Base-by-base conservation (phyloP, 2,888 invertebrate species). In the Antheraea assamensis region DNA sequence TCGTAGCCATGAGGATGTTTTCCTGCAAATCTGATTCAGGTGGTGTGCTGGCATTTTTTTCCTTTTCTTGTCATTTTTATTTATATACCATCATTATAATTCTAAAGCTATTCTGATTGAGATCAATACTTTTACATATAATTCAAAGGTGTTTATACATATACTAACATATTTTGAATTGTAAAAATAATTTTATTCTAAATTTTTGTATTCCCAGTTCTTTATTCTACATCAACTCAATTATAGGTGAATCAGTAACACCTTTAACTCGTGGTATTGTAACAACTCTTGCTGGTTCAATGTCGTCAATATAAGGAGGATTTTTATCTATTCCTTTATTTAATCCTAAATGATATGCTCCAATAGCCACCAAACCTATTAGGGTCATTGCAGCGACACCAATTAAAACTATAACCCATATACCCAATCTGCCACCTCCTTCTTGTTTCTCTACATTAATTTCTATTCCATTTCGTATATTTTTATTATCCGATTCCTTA, bases 341-440 rank as follows among this genome's bases (percentile, higher is more conserved):
- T 74, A 82, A 83, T 1, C 87, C 87, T 27, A 78, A 76, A 70
- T 84, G 79, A 76, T 85, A 88, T 1, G 84, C 78, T 47, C 80
- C 73, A 19, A 83, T 78, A 7, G 73, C 73, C n/a, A 81, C 71
- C 10, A 84, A 49, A 21, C 76, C 77, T 71, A 84, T 19, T n/a
- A 76, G 71, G 19, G 78, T 77, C 8, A 81, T 64, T 19, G 76
- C 75, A 21, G 75, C 83, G 24, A 85, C 75, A 0, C 78, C 73
- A 17, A 86, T 80, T 30, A 87, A 73, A 13, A 79, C 71, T 61
- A 88, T 85, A 3, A 82, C 82, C 74, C 80, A 81, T 2, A 76
- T 64, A 72, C 77, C 70, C 71, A 47, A n/a, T 24, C 19, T 21
- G 72, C 70, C 68, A 10, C 21, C 35, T 8, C 35, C 24, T 21